phyloP scores from a whole-genome alignment of 2,113 vertebrate species.

The Naja naja region DNA sequence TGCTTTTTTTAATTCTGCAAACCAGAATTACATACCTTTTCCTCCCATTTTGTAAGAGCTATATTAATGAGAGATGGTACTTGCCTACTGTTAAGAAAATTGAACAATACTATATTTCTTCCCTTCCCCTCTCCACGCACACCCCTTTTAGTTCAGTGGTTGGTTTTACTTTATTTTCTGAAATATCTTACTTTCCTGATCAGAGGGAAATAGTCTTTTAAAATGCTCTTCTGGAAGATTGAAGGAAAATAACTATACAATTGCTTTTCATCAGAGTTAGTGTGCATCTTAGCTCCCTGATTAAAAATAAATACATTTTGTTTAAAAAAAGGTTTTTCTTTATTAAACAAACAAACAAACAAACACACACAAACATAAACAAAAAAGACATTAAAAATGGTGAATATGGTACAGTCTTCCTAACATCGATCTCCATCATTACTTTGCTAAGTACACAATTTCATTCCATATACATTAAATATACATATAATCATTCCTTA shows the following conservation, averaged over 20 bases:
- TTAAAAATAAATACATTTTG: not conserved
- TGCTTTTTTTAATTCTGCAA: not conserved
- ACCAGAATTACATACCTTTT: not conserved
- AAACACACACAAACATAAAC: no score
- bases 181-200: not conserved
- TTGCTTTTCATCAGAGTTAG: not conserved
- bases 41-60: not conserved
- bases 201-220: not conserved
- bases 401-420: no score
- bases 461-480: no score
- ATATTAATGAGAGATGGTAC: not conserved
- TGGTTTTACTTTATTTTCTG: not conserved
- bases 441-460: no score
- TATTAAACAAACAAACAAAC: no score
- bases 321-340: no score
- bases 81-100: not conserved
- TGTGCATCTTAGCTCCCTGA: not conserved
- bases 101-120: not conserved
- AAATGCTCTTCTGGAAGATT: not conserved
- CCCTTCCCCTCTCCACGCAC: fast-evolving
- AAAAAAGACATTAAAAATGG: no score
- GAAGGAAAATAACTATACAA: not conserved
- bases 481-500: no score
- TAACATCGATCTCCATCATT: no score
- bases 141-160: not conserved